These are phyloP conservation scores for Cryptocheilus praepositus DNA, from an alignment of 2,888 invertebrate genomes.

Conservation along the genomic window DNA sequence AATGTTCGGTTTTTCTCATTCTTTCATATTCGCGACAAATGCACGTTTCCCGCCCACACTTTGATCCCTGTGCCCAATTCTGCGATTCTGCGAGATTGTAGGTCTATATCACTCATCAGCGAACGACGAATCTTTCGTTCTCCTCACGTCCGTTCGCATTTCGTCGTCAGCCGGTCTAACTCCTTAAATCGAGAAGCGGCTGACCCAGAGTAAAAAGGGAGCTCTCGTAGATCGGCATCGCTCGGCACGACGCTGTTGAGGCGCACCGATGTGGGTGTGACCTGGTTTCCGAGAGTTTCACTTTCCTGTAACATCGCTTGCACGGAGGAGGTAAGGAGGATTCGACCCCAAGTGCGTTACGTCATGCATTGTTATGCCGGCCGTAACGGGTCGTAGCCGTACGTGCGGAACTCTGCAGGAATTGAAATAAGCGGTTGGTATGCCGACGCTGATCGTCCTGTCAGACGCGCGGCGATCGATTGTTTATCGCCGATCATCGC, in stretches of 20 bases:
- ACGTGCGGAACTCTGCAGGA: conserved; percentile 64
- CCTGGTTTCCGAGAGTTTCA: conserved; percentile 75
- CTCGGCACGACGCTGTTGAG: conserved; percentile 28
- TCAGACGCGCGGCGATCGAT: conserved; percentile 22
- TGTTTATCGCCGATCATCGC: conserved; percentile 2
- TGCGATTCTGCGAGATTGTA: too few relatives aligned
- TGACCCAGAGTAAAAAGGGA: conserved; percentile 47
- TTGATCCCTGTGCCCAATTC: too few relatives aligned
- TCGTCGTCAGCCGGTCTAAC: conserved; percentile 9
- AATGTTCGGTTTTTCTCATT: too few relatives aligned
- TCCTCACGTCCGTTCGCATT: conserved; percentile 12
- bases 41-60: too few relatives aligned
- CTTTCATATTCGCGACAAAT: too few relatives aligned
- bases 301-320: conserved; percentile 71
- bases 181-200: neutral
- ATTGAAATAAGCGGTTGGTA: conserved; percentile 58
- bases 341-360: conserved; percentile 69
- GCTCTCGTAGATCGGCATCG: conserved; percentile 54
- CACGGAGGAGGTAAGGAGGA: conserved; percentile 69
- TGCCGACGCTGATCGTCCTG: too few relatives aligned
- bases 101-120: too few relatives aligned
- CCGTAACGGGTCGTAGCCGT: conserved; percentile 66
- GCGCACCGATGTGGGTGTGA: conserved; percentile 73
- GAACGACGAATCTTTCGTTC: too few relatives aligned
- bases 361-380: conserved; percentile 72